A percentile compares a stretch with the other conserved stretches of the same genome.
Evolutionary conservation across 2,113 vertebrate species (phyloP).

Genomic region (Myotis davidii): DNA sequence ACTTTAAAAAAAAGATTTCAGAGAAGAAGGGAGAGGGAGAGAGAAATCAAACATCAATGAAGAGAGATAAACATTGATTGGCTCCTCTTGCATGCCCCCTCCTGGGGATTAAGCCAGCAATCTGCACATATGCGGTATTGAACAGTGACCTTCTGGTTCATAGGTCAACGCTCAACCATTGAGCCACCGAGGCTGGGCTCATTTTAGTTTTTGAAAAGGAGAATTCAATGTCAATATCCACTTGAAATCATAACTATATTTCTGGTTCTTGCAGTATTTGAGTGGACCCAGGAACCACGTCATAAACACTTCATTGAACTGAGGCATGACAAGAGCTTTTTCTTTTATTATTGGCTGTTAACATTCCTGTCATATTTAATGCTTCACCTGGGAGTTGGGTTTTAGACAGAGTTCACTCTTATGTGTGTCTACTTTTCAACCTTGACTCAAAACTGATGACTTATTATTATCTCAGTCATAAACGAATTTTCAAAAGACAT

Average conservation of each 20-base stretch:
- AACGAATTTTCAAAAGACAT: slow-evolving; percentile 76
- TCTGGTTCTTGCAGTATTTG: slow-evolving; percentile 57
- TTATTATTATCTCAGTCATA: slow-evolving; percentile 73
- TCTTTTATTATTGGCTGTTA: slow-evolving; percentile 74
- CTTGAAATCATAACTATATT: slow-evolving; percentile 46
- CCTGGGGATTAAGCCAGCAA: too few species aligned
- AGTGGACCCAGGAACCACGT: slow-evolving; percentile 65
- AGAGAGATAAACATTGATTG: too few species aligned
- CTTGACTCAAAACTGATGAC: slow-evolving; percentile 75
- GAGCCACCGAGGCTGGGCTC: too few species aligned
- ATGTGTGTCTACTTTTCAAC: slow-evolving; percentile 79
- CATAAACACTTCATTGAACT: slow-evolving; percentile 79
- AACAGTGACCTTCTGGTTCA: too few species aligned
- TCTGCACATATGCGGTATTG: too few species aligned
- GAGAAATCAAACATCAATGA: too few species aligned
- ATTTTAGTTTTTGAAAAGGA: slow-evolving; percentile 34
- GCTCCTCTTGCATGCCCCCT: too few species aligned
- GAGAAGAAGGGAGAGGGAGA: too few species aligned
- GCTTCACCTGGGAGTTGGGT: slow-evolving; percentile 66
- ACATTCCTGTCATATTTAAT: slow-evolving; percentile 71
- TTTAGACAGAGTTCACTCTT: slow-evolving; percentile 75
- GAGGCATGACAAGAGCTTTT: slow-evolving; percentile 60
- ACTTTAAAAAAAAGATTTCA: background rate
- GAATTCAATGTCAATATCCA: slow-evolving; percentile 64
- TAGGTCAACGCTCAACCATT: too few species aligned